Percentiles rank a stretch among this genome's conserved stretches.
These are phyloP conservation scores for Entelurus aequoreus DNA, from an alignment of 2,113 vertebrate species.

Conservation along the genomic window DNA sequence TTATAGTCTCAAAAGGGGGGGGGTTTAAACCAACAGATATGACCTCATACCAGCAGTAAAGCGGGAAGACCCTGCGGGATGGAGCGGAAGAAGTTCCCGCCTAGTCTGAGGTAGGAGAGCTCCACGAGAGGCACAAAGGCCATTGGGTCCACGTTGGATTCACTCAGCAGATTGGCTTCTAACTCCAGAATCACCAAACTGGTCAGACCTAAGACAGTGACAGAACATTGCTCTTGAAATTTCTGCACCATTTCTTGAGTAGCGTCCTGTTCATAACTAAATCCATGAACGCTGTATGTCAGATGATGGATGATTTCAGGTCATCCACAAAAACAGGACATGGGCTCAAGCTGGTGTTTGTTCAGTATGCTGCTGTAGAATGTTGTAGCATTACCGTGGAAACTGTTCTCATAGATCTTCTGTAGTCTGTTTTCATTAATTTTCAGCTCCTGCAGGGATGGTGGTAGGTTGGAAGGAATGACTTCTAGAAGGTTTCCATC, in stretches of 20 bases:
- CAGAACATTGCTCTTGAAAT: too few species aligned
- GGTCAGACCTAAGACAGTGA: conserved; percentile 70
- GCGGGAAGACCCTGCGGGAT: conserved; percentile 87
- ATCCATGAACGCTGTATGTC: too few species aligned
- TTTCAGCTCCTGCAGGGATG: conserved; percentile 89
- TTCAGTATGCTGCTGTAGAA: neutral
- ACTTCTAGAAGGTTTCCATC: conserved; percentile 82
- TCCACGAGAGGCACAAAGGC: conserved; percentile 78
- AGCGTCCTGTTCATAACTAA: too few species aligned
- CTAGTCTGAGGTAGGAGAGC: conserved; percentile 84
- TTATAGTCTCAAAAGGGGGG: neutral
- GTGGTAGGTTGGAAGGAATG: conserved; percentile 78
- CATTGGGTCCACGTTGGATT: conserved; percentile 79
- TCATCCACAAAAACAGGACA: too few species aligned
- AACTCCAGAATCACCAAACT: conserved; percentile 87
- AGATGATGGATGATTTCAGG: too few species aligned
- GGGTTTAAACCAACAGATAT: neutral
- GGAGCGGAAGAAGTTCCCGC: conserved; percentile 87
- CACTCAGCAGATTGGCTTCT: conserved; percentile 89
- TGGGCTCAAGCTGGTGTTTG: neutral
- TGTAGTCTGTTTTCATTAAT: conserved; percentile 88
- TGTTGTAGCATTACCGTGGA: conserved; percentile 71
- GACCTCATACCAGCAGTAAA: conserved; percentile 78
- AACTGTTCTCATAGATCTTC: conserved; percentile 70
- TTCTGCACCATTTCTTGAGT: too few species aligned